Percentiles rank a stretch among this genome's conserved stretches.
Conservation (phyloP, 2,113 vertebrate genomes). For the Lasiurus borealis region DNA sequence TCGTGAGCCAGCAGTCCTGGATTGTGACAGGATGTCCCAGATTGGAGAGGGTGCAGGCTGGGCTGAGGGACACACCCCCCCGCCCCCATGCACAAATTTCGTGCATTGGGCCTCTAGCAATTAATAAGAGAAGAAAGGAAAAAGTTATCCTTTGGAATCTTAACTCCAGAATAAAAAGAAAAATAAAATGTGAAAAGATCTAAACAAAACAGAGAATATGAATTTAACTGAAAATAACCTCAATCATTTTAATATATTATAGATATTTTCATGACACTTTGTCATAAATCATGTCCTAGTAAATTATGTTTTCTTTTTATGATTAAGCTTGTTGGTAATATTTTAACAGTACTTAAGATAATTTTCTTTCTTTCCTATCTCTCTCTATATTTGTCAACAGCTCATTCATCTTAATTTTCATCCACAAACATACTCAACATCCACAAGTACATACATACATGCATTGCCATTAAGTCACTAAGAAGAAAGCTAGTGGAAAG, state of each 20-base stretch:
- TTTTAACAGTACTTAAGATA: not conserved
- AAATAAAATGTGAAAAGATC: not conserved
- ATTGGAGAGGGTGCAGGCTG: no score
- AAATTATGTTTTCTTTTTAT: not conserved
- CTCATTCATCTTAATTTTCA: not conserved
- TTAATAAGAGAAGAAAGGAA: not conserved
- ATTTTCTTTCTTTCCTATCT: not conserved
- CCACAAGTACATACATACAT: not conserved
- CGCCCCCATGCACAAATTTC: no score
- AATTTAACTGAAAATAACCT: not conserved
- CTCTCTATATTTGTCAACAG: not conserved
- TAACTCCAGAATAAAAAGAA: not conserved
- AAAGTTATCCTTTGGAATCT: not conserved
- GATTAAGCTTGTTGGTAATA: not conserved
- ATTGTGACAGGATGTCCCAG: no score
- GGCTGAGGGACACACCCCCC: no score
- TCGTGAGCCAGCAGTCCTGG: no score
- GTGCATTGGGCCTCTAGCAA: not conserved
- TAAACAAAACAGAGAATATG: not conserved
- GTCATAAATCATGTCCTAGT: not conserved
- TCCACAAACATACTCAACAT: not conserved
- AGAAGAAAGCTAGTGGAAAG: not conserved
- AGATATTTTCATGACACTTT: not conserved
- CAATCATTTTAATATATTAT: not conserved
- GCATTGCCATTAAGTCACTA: not conserved